Percentiles rank a stretch among this genome's conserved stretches.
Conservation (phyloP, 2,113 vertebrate species). For the Mobula birostris region DNA sequence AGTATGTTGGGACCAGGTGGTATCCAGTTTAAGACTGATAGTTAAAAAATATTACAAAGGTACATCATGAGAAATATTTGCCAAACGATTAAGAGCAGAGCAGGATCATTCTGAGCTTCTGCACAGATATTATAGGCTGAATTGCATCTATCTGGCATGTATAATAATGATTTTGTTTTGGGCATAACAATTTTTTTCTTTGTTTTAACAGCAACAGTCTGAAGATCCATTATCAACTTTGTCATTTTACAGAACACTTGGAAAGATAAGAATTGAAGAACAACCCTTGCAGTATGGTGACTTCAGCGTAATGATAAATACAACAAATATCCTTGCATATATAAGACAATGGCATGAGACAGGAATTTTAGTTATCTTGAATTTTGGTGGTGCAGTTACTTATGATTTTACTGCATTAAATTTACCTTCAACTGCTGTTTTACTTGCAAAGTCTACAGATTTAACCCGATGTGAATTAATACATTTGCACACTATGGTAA, state of each 20-base stretch:
- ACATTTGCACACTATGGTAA: neutral
- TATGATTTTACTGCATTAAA: neutral
- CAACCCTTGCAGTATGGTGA: neutral
- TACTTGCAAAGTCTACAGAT: neutral
- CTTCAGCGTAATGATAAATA: neutral
- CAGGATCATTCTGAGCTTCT: neutral
- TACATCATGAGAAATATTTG: neutral
- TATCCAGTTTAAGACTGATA: neutral
- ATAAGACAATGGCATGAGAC: neutral
- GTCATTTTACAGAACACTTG: neutral
- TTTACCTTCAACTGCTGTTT: neutral
- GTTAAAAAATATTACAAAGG: neutral
- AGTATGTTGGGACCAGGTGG: no score
- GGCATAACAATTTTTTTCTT: neutral
- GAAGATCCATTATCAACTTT: neutral
- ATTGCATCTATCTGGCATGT: neutral
- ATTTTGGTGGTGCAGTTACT: neutral
- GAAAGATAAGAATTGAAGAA: neutral
- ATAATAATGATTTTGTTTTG: neutral
- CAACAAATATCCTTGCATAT: neutral
- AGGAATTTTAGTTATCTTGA: constrained; percentile 9
- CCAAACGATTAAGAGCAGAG: neutral
- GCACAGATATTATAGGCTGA: neutral
- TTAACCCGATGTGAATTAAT: neutral
- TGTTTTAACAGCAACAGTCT: neutral